Evolutionary conservation across 1,140 invertebrate species (phyloP), one percentile per base, ranked within the genome.

Genomic region (Polypedilum pembai): DNA sequence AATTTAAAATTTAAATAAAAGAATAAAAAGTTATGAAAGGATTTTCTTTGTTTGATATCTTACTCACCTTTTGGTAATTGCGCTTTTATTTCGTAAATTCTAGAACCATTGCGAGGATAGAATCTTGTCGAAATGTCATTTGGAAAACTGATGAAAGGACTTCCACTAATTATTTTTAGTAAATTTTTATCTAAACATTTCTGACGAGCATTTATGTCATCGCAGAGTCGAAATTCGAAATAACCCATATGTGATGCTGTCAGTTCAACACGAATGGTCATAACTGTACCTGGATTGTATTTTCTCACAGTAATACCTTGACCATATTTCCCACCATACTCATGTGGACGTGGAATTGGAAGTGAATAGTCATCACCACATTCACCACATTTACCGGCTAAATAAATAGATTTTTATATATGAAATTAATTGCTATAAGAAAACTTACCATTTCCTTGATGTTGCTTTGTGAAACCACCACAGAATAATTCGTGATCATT

Each of bases 401-500:
- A n/a, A 56, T 8, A 56, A 12, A 87, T 78, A 89, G 89, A 75
- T 82, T 85, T 33, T 33, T 33, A 33, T 33, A 33, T 33, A 74
- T 83, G 79, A 45, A 56, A 15, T 15, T 33, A 33, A 33, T 3
- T 33, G 24, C 5, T 33, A n/a, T 56, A 12, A 33, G 5, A 56
- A 15, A 56, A 56, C 45, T 15, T 56, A 56, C 45, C 78, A 76
- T 89, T 89, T 17, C 76, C 80, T 73, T 86, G 83, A 89, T 91
- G 92, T 78, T 94, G 92, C 74, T 90, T 84, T 1, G 88, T 85
- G 78, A 93, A 93, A 3, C 94, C 94, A 2, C 94, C 94, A 80
- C 94, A 96, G 81, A 91, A 95, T 1, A 92, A 85, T 80, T 95
- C 92, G 80, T 95, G 91, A 80, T 96, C 94, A 79, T 95, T 94